phyloP scores from a whole-genome alignment of 2,113 vertebrate species.

The Atlantisia rogersi region DNA sequence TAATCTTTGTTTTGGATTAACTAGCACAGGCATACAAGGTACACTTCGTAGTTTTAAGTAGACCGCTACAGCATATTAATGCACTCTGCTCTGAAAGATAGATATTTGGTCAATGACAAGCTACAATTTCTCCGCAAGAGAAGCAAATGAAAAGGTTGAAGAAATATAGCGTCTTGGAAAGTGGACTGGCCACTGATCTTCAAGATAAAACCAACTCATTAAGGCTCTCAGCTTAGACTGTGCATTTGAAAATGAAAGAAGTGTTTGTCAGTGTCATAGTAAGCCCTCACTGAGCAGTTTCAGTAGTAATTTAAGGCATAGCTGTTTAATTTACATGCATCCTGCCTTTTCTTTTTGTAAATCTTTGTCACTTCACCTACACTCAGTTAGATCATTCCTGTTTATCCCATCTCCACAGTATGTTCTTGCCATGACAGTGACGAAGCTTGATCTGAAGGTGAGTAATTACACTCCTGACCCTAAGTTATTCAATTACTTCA shows the following conservation, averaged over 20 bases:
- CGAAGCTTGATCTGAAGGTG: not conserved
- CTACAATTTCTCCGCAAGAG: not conserved
- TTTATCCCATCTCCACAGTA: not conserved
- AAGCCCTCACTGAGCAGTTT: not conserved
- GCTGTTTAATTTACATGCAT: not conserved
- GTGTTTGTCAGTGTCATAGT: not conserved
- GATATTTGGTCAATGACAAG: not conserved
- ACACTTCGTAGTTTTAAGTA: slow-evolving; percentile 34
- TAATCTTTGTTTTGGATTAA: slow-evolving; percentile 74
- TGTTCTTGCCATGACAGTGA: not conserved
- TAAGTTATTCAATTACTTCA: not conserved
- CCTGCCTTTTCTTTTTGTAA: not conserved
- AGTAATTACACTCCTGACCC: not conserved
- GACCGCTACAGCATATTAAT: slow-evolving; percentile 59
- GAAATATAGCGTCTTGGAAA: not conserved
- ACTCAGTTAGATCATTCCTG: not conserved
- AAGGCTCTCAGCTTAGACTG: not conserved
- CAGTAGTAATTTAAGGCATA: not conserved
- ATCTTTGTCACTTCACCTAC: not conserved
- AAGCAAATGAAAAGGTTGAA: slow-evolving; percentile 43
- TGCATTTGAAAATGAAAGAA: not conserved
- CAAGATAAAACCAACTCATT: slow-evolving; percentile 42
- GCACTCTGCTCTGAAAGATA: slow-evolving; percentile 5
- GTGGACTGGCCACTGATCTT: slow-evolving; percentile 16
- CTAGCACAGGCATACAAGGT: slow-evolving; percentile 1